Evolutionary conservation across 2,888 invertebrate species (phyloP), one percentile per base, ranked within the genome.

Genomic region (Watsonalla cultraria): DNA sequence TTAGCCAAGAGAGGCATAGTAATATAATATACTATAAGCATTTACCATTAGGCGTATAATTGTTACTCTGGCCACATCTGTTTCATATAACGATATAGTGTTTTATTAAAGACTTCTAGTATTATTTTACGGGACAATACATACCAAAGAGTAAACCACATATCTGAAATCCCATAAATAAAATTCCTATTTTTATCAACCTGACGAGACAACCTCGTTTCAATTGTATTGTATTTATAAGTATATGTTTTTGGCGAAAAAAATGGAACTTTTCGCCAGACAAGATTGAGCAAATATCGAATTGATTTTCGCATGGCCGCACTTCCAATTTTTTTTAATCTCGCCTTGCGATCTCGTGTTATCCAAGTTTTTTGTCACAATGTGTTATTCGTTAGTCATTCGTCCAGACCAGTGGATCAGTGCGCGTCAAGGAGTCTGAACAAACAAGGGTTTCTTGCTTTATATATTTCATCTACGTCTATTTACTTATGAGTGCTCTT

Each of bases 311-410:
- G 56, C 61, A 62, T 54, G 52, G 59, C 56, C 50, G 61, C 56
- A 45, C 54, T 57, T 52, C 61, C 58, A 53, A 56, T 52, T 59
- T 61, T 71, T 67, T 74, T 72, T 72, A 76, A 78, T 77, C 68
- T 70, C 61, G 68, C 67, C 68, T 62, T 67, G 69, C 58, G 65
- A 68, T 67, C 61, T 59, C 54, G 52, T 58, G 58, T 61, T 61
- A 64, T 64, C 60, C 46, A 50, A 59, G 55, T 61, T 58, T 65
- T 54, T 33, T 61, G 60, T 59, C 60, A 53, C 54, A 49, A 53
- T 59, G 56, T 52, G 54, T 59, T 62, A 59, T 63, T 60, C 55
- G 54, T 52, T 47, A 62, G 53, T 57, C 67, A 65, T 65, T 65
- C 59, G 61, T 66, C 60, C 63, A 61, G 55, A 64, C 64, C 66